phyloP scores from a whole-genome alignment of 1,140 invertebrate genomes.

The Drosophila pallidifrons region DNA sequence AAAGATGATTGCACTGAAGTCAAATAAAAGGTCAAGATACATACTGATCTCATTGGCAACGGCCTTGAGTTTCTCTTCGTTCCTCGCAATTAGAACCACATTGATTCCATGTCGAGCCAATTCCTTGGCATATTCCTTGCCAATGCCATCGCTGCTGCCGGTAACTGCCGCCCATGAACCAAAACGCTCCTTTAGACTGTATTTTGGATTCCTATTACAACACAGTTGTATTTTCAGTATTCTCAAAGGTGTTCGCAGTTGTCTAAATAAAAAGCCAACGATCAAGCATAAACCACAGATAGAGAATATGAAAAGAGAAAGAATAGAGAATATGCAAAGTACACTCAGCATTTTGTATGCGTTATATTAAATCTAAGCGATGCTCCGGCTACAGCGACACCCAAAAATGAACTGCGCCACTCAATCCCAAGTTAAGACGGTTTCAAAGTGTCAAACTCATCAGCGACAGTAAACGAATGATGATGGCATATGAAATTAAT shows the following conservation, averaged over 20 bases:
- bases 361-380: too few species aligned
- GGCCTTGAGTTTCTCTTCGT: constrained; percentile 89
- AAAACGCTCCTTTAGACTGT: constrained; percentile 54
- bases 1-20: constrained; percentile 81
- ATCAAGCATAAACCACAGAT: constrained; percentile 64
- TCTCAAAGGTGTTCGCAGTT: constrained; percentile 54
- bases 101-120: constrained; percentile 92
- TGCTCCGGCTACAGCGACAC: too few species aligned
- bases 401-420: too few species aligned
- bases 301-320: constrained; percentile 89
- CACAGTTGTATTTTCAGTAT: constrained; percentile 28
- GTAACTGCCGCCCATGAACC: constrained; percentile 88
- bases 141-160: constrained; percentile 97
- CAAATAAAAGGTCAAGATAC: constrained; percentile 13
- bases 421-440: too few species aligned
- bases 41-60: constrained; percentile 92
- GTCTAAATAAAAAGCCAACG: constrained; percentile 62
- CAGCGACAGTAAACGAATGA: too few species aligned
- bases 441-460: too few species aligned
- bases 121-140: constrained; percentile 94
- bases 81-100: constrained; percentile 93
- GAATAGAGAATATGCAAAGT: constrained; percentile 52
- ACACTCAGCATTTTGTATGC: constrained; percentile 21
- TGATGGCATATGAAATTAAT: constrained; percentile 65
- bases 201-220: constrained; percentile 82